Percentiles rank a stretch among this genome's conserved stretches.
phyloP scores from a whole-genome alignment of 2,888 invertebrate genomes.

The Hirudinaria manillensis region DNA sequence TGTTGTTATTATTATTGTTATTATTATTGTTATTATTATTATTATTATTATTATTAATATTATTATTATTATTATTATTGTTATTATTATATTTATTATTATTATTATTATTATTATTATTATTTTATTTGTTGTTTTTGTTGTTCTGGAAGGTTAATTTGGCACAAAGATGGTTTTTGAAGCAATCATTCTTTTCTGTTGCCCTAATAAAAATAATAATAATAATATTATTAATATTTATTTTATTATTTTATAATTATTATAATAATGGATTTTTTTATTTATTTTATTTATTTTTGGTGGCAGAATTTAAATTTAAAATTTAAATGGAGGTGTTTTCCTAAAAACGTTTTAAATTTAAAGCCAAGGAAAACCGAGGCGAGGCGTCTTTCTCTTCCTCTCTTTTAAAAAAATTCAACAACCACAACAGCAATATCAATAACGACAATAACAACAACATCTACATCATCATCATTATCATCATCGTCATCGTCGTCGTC shows the following conservation, averaged over 20 bases:
- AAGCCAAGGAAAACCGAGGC: no score
- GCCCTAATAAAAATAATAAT: no score
- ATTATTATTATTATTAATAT: not conserved
- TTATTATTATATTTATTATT: constrained; percentile 1
- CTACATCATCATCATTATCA: constrained; percentile 2
- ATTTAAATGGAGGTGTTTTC: no score
- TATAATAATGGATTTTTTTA: no score
- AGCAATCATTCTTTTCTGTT: no score
- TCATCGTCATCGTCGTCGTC: constrained; percentile 1
- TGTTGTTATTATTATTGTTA: not conserved
- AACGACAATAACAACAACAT: not conserved
- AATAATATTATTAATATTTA: no score
- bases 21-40: not conserved
- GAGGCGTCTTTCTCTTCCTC: no score
- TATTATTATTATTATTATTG: not conserved
- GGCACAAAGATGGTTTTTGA: no score
- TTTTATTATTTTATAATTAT: no score
- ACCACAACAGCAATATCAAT: not conserved
- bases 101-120: not conserved
- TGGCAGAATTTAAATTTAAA: not conserved
- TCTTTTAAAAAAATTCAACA: no score
- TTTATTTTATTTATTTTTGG: not conserved
- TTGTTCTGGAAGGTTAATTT: not conserved
- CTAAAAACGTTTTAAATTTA: no score
- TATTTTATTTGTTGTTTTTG: not conserved